Conservation (phyloP, 2,113 vertebrate genomes). For the Pipa parva region DNA sequence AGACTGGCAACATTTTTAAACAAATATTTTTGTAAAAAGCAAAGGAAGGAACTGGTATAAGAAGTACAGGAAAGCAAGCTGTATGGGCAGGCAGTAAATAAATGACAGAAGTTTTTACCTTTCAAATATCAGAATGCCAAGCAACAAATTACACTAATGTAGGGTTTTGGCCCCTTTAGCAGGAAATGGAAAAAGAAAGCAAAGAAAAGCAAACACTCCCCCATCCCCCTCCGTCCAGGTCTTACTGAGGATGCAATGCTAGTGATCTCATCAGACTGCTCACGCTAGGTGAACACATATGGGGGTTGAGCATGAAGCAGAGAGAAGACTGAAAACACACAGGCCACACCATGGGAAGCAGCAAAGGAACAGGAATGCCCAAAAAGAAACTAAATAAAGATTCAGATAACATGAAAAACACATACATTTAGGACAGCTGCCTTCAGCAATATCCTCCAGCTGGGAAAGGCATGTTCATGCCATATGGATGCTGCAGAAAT, state of each 20-base stretch:
- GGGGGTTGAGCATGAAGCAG: not conserved
- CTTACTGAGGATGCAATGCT: conserved; percentile 1
- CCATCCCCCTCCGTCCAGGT: conserved; percentile 3
- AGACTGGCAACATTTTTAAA: too few species aligned
- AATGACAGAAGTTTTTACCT: not conserved
- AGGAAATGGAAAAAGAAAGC: not conserved
- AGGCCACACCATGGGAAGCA: not conserved
- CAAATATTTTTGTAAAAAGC: too few species aligned
- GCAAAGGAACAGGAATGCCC: not conserved
- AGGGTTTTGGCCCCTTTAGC: not conserved
- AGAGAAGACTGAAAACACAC: not conserved
- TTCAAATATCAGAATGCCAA: not conserved
- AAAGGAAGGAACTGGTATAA: not conserved
- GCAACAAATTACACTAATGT: not conserved
- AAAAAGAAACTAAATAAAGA: too few species aligned
- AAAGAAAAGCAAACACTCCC: not conserved
- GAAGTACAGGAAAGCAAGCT: too few species aligned
- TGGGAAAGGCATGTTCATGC: too few species aligned
- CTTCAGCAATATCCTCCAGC: too few species aligned
- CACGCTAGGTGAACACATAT: not conserved
- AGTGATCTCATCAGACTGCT: conserved; percentile 38
- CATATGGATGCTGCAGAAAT: too few species aligned
- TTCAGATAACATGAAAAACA: too few species aligned
- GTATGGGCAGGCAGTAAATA: not conserved
- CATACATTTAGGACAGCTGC: too few species aligned